These are phyloP conservation scores for Mechanitis mazaeus DNA, from an alignment of 2,888 invertebrate species.

Conservation along the genomic window DNA sequence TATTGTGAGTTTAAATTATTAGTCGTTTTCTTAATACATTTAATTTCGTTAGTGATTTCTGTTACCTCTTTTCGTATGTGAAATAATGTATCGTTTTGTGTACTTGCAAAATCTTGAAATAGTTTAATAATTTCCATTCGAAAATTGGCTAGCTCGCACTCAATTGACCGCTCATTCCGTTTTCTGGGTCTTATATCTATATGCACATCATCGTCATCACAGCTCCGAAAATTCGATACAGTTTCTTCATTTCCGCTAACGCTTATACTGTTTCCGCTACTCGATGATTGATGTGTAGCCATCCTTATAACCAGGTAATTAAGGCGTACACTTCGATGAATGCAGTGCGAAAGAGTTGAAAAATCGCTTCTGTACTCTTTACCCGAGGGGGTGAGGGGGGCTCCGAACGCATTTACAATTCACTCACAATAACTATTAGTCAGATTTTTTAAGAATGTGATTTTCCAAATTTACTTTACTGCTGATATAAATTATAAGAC, in stretches of 20 bases:
- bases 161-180: constrained; percentile 9
- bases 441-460: too few species aligned
- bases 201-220: constrained; percentile 1
- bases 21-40: constrained; percentile 13
- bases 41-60: constrained; percentile 18
- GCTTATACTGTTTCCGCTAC: constrained; percentile 4
- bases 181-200: constrained; percentile 1
- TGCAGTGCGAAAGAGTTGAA: too few species aligned
- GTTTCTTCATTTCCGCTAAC: background rate
- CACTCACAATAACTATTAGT: too few species aligned
- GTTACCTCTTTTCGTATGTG: constrained; percentile 18
- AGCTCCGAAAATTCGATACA: background rate
- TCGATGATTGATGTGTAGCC: constrained; percentile 10
- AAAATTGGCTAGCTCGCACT: constrained; percentile 13
- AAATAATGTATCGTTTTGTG: constrained; percentile 18
- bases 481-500: too few species aligned
- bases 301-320: constrained; percentile 11
- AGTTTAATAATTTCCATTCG: constrained; percentile 20
- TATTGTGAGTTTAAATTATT: constrained; percentile 15
- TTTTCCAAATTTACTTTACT: too few species aligned
- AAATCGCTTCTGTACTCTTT: too few species aligned
- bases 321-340: too few species aligned
- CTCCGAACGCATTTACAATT: too few species aligned
- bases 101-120: constrained; percentile 16
- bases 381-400: too few species aligned